Percentiles rank a stretch among this genome's conserved stretches.
phyloP scores from a whole-genome alignment of 2,888 invertebrate genomes.

The Eilema depressum region DNA sequence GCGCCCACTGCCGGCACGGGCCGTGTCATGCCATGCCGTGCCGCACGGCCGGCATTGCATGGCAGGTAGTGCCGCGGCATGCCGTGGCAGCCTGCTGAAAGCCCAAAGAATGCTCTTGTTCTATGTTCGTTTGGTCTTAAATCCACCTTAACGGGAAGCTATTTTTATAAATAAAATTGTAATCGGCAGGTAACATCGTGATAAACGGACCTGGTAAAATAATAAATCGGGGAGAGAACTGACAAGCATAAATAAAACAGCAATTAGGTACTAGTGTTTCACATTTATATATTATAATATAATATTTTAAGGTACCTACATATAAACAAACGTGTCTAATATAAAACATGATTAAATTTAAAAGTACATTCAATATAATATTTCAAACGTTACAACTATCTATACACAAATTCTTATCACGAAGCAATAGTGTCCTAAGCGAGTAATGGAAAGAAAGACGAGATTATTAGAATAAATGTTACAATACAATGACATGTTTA shows the following conservation, averaged over 20 bases:
- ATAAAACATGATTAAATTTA: constrained; percentile 39
- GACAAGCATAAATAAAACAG: constrained; percentile 14
- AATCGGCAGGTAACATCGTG: no score
- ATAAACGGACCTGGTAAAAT: no score
- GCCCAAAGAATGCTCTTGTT: no score
- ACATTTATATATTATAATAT: constrained; percentile 40
- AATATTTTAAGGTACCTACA: constrained; percentile 28
- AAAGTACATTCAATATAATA: constrained; percentile 30
- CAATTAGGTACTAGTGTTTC: constrained; percentile 31
- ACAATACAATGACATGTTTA: constrained; percentile 14
- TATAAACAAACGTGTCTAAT: constrained; percentile 36
- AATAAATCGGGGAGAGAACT: neutral
- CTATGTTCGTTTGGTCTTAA: no score
- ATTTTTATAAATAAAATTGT: no score
- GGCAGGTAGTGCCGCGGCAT: no score
- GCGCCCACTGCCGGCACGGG: no score
- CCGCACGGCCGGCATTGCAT: no score
- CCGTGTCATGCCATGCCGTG: no score
- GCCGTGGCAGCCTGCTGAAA: no score
- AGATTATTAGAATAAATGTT: constrained; percentile 14
- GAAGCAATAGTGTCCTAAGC: constrained; percentile 32
- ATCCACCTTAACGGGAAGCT: no score
- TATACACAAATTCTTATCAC: constrained; percentile 39
- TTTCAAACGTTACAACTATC: constrained; percentile 28
- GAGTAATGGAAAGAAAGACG: constrained; percentile 30